phyloP scores from a whole-genome alignment of 1,140 invertebrate species.

The Epicauta chinensis region DNA sequence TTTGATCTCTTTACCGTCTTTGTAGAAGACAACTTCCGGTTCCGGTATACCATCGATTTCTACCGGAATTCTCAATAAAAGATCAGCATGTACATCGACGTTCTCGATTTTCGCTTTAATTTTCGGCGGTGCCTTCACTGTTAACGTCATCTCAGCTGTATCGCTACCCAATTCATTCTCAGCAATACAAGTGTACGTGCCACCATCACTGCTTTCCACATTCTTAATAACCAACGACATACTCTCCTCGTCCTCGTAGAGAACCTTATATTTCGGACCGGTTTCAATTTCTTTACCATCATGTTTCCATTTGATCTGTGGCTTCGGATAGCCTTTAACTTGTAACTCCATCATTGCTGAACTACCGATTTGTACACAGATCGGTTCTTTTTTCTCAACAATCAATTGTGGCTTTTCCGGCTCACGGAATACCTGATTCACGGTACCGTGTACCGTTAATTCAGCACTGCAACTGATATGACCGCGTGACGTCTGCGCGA shows the following conservation, averaged over 20 bases:
- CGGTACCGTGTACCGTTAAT: constrained; percentile 81
- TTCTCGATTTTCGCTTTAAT: constrained; percentile 75
- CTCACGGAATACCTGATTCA: constrained; percentile 73
- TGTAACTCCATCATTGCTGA: constrained; percentile 93
- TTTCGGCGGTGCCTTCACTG: constrained; percentile 76
- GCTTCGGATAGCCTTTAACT: constrained; percentile 91
- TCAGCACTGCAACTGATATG: constrained; percentile 92
- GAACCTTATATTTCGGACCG: constrained; percentile 74
- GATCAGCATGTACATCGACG: constrained; percentile 60
- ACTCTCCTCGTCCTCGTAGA: constrained; percentile 90
- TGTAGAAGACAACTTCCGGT: constrained; percentile 78
- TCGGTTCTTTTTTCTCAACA: constrained; percentile 65
- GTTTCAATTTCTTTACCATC: constrained; percentile 76
- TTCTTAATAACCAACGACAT: constrained; percentile 88
- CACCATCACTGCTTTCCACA: constrained; percentile 73
- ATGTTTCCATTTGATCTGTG: constrained; percentile 83
- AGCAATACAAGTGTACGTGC: constrained; percentile 76
- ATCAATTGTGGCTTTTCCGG: constrained; percentile 72
- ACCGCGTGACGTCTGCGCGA: constrained; percentile 84
- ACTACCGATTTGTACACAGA: constrained; percentile 69
- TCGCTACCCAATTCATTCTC: constrained; percentile 86
- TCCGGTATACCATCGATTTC: constrained; percentile 78
- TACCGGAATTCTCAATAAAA: constrained; percentile 64
- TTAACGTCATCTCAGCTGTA: constrained; percentile 63
- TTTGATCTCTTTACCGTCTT: constrained; percentile 72